phyloP scores from a whole-genome alignment of 1,140 invertebrate genomes.

The Pararge aegeria region DNA sequence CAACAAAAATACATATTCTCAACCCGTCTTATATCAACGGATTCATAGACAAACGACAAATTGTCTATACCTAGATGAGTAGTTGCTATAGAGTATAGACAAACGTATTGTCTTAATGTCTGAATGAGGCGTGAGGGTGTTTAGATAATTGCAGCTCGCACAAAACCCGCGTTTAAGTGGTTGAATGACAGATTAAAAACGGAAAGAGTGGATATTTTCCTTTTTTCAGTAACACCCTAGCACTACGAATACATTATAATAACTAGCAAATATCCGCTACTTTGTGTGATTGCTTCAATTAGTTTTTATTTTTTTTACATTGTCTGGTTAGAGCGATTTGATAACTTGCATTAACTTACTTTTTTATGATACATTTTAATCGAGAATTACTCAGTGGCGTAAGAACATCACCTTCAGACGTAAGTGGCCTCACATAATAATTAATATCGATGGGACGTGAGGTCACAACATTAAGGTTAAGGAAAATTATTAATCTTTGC shows the following conservation, averaged over 20 bases:
- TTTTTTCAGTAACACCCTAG: neutral
- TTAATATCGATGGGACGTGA: no score
- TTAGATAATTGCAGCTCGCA: slow-evolving; percentile 39
- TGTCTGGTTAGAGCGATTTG: no score
- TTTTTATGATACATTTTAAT: no score
- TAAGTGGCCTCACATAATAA: no score
- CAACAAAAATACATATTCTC: slow-evolving; percentile 6
- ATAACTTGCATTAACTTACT: no score
- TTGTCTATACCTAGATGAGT: slow-evolving; percentile 5
- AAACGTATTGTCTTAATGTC: slow-evolving; percentile 16
- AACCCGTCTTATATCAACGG: slow-evolving; percentile 10
- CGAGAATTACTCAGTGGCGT: no score
- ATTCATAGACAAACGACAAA: slow-evolving; percentile 12
- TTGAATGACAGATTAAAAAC: slow-evolving; percentile 49
- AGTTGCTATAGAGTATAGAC: no score
- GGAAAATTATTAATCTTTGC: no score
- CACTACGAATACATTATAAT: neutral
- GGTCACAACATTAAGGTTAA: no score
- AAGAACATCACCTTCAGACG: no score
- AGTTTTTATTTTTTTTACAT: neutral
- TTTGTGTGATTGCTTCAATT: neutral
- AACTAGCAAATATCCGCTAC: neutral
- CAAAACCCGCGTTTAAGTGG: slow-evolving; percentile 43
- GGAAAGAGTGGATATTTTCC: slow-evolving; percentile 16
- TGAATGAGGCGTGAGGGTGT: slow-evolving; percentile 28